phyloP scores from a whole-genome alignment of 1,140 invertebrate genomes.

The Palaemon carinicauda region DNA sequence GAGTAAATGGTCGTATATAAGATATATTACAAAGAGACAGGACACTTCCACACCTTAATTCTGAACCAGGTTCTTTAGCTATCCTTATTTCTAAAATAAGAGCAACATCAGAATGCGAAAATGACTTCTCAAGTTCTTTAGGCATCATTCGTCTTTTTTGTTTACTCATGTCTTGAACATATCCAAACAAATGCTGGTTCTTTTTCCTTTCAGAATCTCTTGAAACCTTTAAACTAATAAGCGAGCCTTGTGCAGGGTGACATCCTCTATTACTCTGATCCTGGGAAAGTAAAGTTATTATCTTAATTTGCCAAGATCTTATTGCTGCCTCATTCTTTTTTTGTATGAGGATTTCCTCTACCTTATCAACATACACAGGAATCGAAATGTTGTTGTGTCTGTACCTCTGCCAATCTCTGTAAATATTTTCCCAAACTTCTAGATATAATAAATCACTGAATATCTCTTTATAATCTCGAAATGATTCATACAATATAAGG shows the following conservation, averaged over 20 bases:
- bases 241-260: conserved; percentile 44
- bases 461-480: conserved; percentile 50
- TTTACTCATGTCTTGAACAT: conserved; percentile 33
- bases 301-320: conserved; percentile 45
- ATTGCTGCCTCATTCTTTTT: neutral
- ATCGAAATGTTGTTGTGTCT: conserved; percentile 20
- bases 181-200: conserved; percentile 27
- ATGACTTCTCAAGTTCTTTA: conserved; percentile 13
- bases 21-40: conserved; percentile 33
- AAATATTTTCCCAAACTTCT: conserved; percentile 56
- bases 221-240: conserved; percentile 39
- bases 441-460: conserved; percentile 48
- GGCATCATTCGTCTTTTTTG: neutral
- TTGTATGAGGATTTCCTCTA: conserved; percentile 3
- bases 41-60: neutral
- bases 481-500: conserved; percentile 53
- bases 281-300: conserved; percentile 34
- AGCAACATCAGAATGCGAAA: conserved; percentile 6
- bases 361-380: conserved; percentile 29
- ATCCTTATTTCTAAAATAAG: conserved; percentile 30
- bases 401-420: conserved; percentile 47
- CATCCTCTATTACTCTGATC: conserved; percentile 13
- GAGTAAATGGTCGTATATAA: conserved; percentile 29
- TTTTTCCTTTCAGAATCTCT: conserved; percentile 15
- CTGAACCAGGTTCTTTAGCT: conserved; percentile 25